Percentiles rank a stretch among this genome's conserved stretches.
phyloP scores from a whole-genome alignment of 1,140 invertebrate genomes.

The Drosophila quadrilineata region DNA sequence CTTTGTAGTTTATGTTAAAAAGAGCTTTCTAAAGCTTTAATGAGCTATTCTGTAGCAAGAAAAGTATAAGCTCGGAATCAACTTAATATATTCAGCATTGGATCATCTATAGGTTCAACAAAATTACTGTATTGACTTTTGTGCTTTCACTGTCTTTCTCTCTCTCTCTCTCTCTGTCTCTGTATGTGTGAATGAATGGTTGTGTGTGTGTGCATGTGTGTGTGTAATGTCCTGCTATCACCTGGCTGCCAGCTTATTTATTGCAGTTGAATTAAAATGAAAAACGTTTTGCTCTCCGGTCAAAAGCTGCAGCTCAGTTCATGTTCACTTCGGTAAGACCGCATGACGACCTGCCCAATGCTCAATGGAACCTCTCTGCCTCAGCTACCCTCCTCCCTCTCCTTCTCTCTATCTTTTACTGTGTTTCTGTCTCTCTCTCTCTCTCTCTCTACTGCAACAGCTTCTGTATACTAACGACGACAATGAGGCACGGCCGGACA shows the following conservation, averaged over 20 bases:
- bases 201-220: not conserved
- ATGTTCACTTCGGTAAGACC: constrained; percentile 22
- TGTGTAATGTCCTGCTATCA: constrained; percentile 46
- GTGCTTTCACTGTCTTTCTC: constrained; percentile 15
- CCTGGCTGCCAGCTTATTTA: constrained; percentile 53
- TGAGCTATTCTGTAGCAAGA: too few species aligned
- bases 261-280: constrained; percentile 61
- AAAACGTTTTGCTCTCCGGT: constrained; percentile 37
- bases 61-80: too few species aligned
- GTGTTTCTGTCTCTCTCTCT: too few species aligned
- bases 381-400: constrained; percentile 20
- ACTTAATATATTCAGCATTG: too few species aligned
- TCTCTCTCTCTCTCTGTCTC: constrained; percentile 8
- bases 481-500: constrained; percentile 19
- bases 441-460: constrained; percentile 42
- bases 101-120: too few species aligned
- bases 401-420: too few species aligned
- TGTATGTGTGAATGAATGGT: not conserved
- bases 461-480: constrained; percentile 53
- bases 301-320: constrained; percentile 21
- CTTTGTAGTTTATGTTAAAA: too few species aligned
- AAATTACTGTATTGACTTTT: too few species aligned
- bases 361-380: not conserved
- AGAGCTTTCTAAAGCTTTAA: too few species aligned
- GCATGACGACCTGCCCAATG: constrained; percentile 18